Evolutionary conservation across 1,140 invertebrate genomes (phyloP).

Genomic region (Bactericera cockerelli): DNA sequence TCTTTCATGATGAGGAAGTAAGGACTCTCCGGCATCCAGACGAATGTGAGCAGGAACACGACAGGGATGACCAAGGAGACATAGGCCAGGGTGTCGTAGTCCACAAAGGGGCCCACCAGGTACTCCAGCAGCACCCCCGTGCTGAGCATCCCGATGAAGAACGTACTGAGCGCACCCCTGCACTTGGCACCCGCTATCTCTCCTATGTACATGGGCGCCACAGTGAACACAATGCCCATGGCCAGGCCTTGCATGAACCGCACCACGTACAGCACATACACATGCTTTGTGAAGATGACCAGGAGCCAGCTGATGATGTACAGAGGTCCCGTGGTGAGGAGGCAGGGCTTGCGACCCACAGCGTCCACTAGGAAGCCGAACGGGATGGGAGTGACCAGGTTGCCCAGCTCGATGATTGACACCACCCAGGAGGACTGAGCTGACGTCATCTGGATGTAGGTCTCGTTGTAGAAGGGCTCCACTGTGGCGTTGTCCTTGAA

Average conservation of each 20-base stretch:
- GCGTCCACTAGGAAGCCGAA: slow-evolving; percentile 19
- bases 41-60: slow-evolving; percentile 46
- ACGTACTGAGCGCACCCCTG: slow-evolving; percentile 38
- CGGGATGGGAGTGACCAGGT: slow-evolving; percentile 22
- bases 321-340: slow-evolving; percentile 57
- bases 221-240: slow-evolving; percentile 56
- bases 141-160: slow-evolving; percentile 61
- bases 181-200: slow-evolving; percentile 44
- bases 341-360: slow-evolving; percentile 25
- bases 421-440: slow-evolving; percentile 18
- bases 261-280: slow-evolving; percentile 37
- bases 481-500: background rate
- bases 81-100: slow-evolving; percentile 48
- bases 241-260: slow-evolving; percentile 39
- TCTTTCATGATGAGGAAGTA: slow-evolving; percentile 46
- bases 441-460: slow-evolving; percentile 13
- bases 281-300: slow-evolving; percentile 29
- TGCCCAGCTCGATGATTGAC: slow-evolving; percentile 20
- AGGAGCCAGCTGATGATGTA: slow-evolving; percentile 50
- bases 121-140: slow-evolving; percentile 66
- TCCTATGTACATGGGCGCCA: slow-evolving; percentile 68
- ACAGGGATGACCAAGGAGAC: slow-evolving; percentile 41
- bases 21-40: slow-evolving; percentile 69
- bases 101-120: slow-evolving; percentile 50
- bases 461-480: background rate